Conservation (phyloP, 2,888 invertebrate genomes). For the Trichogramma evanescens region DNA sequence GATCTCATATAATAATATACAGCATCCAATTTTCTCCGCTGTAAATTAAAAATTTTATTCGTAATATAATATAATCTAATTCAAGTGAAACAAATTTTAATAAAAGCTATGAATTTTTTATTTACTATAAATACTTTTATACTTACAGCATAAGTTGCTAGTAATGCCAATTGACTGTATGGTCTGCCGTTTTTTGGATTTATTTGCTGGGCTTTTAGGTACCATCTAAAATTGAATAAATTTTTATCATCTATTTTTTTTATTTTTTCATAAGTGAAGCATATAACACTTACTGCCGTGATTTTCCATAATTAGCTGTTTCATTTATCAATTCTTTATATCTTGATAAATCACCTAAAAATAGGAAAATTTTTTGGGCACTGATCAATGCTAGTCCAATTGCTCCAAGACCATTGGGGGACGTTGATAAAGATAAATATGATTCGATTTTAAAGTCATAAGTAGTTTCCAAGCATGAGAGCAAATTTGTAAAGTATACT, state of each 20-base stretch:
- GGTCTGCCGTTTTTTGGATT: constrained; percentile 93
- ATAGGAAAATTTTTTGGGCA: constrained; percentile 80
- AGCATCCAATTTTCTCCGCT: constrained; percentile 91
- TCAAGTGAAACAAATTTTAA: not conserved
- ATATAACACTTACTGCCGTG: constrained; percentile 56
- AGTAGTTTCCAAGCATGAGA: constrained; percentile 65
- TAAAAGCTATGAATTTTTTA: not conserved
- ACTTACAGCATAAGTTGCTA: constrained; percentile 75
- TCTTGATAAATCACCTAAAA: constrained; percentile 85
- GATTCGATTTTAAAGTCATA: constrained; percentile 65
- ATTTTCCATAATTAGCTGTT: constrained; percentile 71
- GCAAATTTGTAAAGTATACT: constrained; percentile 68
- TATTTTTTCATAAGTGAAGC: not conserved
- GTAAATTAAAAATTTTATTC: constrained; percentile 22
- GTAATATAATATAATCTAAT: not conserved
- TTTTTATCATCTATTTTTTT: constrained; percentile 1
- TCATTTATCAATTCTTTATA: constrained; percentile 82
- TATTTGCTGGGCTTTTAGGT: constrained; percentile 86
- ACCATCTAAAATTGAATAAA: constrained; percentile 61
- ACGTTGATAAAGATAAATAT: constrained; percentile 49
- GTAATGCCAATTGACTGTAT: constrained; percentile 88
- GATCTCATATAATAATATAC: constrained; percentile 95
- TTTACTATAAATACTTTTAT: not conserved
- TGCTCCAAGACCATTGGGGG: constrained; percentile 60
- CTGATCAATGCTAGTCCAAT: constrained; percentile 73